Base-by-base conservation (phyloP, 2,113 vertebrate species). In the Todiramphus chloris region DNA sequence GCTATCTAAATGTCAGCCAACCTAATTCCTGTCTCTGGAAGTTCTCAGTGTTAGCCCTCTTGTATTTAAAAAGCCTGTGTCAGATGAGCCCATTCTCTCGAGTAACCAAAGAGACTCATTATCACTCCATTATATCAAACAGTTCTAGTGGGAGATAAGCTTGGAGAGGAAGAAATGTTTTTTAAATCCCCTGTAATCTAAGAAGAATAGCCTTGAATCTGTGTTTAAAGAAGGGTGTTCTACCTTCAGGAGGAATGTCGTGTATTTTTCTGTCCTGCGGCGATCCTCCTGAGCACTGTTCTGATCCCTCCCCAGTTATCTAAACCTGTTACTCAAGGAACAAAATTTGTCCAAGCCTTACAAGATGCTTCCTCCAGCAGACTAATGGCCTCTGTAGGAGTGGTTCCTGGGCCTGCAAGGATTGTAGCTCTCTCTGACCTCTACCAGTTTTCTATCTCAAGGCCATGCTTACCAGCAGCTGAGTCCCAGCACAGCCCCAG, bases 21-120 rank as follows among this genome's bases (percentile, higher is more conserved):
- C 16, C 46, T 84, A 14, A 68, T 93, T 94, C 81, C 66, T 82
- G 35, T 84, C 74, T 89, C 87, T 91, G 89, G 91, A 95, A 94
- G 30, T 95, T 82, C 43, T 94, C 76, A 56, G 9, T 16, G 21
- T 77, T 72, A 80, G 37, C 75, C 24, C 81, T 70, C 39, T 59
- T 93, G 85, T 55, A 76, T 93, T 96, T 94, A 83, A 81, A 92
- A 88, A 53, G 73, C 25, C 28, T 70, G 31, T 78, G 51, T 68
- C 48, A 84, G 77, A 82, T 82, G 84, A 91, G 7, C 27, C 39
- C 33, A 79, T 94, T 92, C 43, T 78, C 20, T 95, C 69, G 64
- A 91, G 53, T 87, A 89, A 64, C 53, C 73, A 60, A 70, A 63
- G 31, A 46, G 33, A 56, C 20, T 79, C 33, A 28, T 95, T 91